A percentile compares a stretch with the other conserved stretches of the same genome.
Conservation (phyloP, 2,113 vertebrate genomes). For the Gnathonemus echidnorhynchus region DNA sequence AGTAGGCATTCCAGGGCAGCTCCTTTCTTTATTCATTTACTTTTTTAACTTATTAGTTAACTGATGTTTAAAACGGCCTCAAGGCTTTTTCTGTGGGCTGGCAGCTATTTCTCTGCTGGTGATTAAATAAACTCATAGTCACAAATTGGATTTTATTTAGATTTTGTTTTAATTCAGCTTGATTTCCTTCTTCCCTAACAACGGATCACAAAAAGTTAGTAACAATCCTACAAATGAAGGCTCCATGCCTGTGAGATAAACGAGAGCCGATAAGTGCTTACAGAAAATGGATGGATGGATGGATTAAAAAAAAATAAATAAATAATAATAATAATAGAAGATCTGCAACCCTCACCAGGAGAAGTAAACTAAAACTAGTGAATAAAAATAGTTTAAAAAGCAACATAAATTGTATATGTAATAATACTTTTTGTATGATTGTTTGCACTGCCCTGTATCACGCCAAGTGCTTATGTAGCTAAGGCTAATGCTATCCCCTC, state of each 20-base stretch:
- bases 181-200: neutral
- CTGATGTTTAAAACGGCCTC: neutral
- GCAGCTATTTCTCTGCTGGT: neutral
- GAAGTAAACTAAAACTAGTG: constrained; percentile 15
- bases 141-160: neutral
- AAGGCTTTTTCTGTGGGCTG: neutral
- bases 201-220: neutral
- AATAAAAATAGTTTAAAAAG: constrained; percentile 18
- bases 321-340: constrained; percentile 4
- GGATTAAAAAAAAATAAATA: constrained; percentile 47
- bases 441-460: neutral
- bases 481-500: neutral
- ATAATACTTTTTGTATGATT: neutral
- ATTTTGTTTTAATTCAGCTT: neutral
- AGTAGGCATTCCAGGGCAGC: neutral
- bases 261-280: neutral
- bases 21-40: neutral
- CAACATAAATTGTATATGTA: neutral
- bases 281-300: constrained; percentile 16
- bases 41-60: neutral
- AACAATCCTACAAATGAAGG: constrained; percentile 16
- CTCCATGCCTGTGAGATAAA: neutral
- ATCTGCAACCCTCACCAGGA: constrained; percentile 6
- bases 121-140: neutral
- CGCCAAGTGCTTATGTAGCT: neutral